Percentiles rank a stretch among this genome's conserved stretches.
Evolutionary conservation across 2,888 invertebrate species (phyloP).

Genomic region (Cremastinae sp.): DNA sequence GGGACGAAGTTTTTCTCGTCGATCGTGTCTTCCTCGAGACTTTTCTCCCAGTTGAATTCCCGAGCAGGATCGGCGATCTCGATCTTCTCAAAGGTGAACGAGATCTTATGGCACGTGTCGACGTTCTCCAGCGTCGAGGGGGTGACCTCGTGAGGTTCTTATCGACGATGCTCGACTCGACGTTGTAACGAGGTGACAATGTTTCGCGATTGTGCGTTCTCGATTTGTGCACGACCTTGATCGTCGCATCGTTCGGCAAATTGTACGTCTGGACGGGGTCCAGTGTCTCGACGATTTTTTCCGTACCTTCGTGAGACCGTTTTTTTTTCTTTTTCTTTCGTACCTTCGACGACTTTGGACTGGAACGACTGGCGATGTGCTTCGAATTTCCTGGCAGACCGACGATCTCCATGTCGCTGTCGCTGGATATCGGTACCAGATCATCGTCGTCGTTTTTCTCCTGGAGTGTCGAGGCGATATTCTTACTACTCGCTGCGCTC

Average conservation of each 20-base stretch:
- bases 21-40: constrained; percentile 60
- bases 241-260: constrained; percentile 13
- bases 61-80: constrained; percentile 64
- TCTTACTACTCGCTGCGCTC: constrained; percentile 63
- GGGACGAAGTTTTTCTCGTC: constrained; percentile 39
- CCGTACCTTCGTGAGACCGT: constrained; percentile 59
- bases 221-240: constrained; percentile 54
- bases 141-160: constrained; percentile 58
- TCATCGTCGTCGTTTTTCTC: constrained; percentile 68
- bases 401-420: constrained; percentile 77
- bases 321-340: constrained; percentile 71
- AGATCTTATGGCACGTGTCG: constrained; percentile 51
- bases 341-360: constrained; percentile 56
- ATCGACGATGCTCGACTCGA: constrained; percentile 41
- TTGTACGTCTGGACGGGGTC: constrained; percentile 48
- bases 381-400: constrained; percentile 69
- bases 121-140: constrained; percentile 63
- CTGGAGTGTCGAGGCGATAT: constrained; percentile 40
- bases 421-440: constrained; percentile 77
- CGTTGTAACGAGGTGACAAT: constrained; percentile 62
- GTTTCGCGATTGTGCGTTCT: constrained; percentile 62
- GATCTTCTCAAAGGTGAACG: constrained; percentile 63
- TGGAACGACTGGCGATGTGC: constrained; percentile 51
- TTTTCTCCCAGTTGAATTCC: constrained; percentile 45
- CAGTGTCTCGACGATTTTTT: constrained; percentile 62